Conservation (phyloP, 2,888 invertebrate genomes). For the Athrips mouffetella region DNA sequence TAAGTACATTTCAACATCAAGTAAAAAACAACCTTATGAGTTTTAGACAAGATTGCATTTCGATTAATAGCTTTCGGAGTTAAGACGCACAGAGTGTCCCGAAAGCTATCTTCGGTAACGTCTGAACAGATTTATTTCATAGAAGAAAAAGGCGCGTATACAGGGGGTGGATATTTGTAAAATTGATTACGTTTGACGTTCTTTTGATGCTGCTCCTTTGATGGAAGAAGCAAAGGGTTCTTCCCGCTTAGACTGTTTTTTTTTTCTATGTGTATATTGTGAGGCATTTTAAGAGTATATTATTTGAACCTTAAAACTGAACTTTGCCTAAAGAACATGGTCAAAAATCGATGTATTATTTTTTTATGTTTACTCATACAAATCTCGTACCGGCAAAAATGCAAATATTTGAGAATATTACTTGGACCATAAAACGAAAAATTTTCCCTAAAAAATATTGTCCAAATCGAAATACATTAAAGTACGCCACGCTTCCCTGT, state of each 20-base stretch:
- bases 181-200: constrained; percentile 74
- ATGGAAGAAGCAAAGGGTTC: constrained; percentile 17
- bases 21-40: constrained; percentile 7
- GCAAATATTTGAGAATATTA: no score
- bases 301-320: no score
- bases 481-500: no score
- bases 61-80: background rate
- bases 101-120: constrained; percentile 34
- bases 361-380: no score
- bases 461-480: no score
- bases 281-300: no score
- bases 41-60: constrained; percentile 17
- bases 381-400: no score
- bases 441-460: no score
- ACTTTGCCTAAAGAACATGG: no score
- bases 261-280: no score
- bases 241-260: constrained; percentile 10
- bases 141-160: constrained; percentile 54
- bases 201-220: constrained; percentile 61
- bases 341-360: no score
- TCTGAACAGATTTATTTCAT: constrained; percentile 59
- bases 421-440: no score
- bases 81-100: constrained; percentile 19
- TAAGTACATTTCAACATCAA: background rate
- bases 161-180: constrained; percentile 62